Conservation (phyloP, 2,113 vertebrate genomes). For the Bos javanicus region DNA sequence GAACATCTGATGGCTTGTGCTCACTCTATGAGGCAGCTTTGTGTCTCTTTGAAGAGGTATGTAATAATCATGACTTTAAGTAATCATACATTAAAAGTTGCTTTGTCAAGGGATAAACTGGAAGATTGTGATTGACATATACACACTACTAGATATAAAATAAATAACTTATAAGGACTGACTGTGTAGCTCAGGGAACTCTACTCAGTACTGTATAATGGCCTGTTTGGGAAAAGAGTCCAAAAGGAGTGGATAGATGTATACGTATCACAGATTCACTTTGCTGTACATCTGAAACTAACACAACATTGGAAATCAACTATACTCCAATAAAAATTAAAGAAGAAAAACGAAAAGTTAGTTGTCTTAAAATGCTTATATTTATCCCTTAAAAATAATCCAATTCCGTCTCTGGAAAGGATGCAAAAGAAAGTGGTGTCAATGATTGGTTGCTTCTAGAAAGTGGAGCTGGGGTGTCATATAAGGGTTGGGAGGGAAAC, state of each 20-base stretch:
- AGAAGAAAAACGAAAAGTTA: not conserved
- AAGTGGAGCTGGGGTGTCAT: not conserved
- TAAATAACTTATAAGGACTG: not conserved
- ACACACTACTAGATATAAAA: not conserved
- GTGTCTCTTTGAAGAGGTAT: slow-evolving; percentile 96
- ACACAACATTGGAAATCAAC: not conserved
- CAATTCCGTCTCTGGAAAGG: not conserved
- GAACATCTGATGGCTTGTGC: slow-evolving; percentile 92
- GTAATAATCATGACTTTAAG: slow-evolving; percentile 51
- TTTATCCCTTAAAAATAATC: slow-evolving; percentile 25
- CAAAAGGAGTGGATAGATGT: not conserved
- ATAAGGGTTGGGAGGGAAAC: not conserved
- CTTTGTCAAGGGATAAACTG: not conserved
- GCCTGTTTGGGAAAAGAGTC: not conserved
- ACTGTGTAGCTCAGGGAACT: not conserved
- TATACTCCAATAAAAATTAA: not conserved
- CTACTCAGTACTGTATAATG: not conserved
- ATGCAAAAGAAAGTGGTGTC: not conserved
- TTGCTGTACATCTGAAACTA: not conserved
- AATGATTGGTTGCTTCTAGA: not conserved
- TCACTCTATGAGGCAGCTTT: slow-evolving; percentile 94
- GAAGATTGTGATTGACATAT: not conserved
- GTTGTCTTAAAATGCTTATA: slow-evolving; percentile 6
- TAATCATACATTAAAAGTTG: not conserved
- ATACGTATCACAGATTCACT: not conserved